These are phyloP conservation scores for Scaptomyza flava DNA, from an alignment of 2,888 invertebrate genomes.

Conservation along the genomic window DNA sequence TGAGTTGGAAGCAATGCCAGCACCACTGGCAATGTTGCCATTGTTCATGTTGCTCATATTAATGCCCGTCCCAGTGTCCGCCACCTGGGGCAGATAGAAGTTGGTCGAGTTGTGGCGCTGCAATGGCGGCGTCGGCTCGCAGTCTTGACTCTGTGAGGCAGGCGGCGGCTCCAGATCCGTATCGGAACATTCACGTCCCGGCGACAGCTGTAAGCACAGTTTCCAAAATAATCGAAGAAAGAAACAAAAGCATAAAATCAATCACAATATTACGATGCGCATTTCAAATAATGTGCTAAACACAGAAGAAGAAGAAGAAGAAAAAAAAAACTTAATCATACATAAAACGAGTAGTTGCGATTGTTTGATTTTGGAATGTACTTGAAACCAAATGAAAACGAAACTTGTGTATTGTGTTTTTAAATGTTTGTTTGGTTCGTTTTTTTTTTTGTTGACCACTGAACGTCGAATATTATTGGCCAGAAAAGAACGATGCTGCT, in stretches of 20 bases:
- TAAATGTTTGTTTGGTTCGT: not conserved
- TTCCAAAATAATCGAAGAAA: not conserved
- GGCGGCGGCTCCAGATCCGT: conserved; percentile 95
- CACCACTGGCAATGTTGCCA: conserved; percentile 73
- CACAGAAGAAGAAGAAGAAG: conserved; percentile 23
- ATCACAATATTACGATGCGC: not conserved
- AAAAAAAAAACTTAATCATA: conserved; percentile 36
- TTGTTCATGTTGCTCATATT: conserved; percentile 50
- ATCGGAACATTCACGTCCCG: conserved; percentile 92
- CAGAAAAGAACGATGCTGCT: conserved; percentile 17
- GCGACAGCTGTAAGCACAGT: conserved; percentile 89
- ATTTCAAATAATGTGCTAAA: conserved; percentile 13
- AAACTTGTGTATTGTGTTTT: conserved; percentile 22
- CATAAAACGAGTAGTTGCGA: conserved; percentile 44
- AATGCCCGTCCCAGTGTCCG: conserved; percentile 62
- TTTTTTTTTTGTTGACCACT: conserved; percentile 4
- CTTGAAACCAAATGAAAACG: conserved; percentile 57
- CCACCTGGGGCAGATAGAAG: conserved; percentile 92
- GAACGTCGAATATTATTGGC: conserved; percentile 15
- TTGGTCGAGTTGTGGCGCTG: conserved; percentile 94
- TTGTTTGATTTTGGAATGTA: conserved; percentile 47
- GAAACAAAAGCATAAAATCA: conserved; percentile 18
- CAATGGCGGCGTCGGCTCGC: conserved; percentile 95
- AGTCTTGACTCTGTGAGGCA: conserved; percentile 95
- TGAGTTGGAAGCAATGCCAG: conserved; percentile 36